These are phyloP conservation scores for Electrona antarctica DNA, from an alignment of 2,113 vertebrate genomes.

Conservation along the genomic window DNA sequence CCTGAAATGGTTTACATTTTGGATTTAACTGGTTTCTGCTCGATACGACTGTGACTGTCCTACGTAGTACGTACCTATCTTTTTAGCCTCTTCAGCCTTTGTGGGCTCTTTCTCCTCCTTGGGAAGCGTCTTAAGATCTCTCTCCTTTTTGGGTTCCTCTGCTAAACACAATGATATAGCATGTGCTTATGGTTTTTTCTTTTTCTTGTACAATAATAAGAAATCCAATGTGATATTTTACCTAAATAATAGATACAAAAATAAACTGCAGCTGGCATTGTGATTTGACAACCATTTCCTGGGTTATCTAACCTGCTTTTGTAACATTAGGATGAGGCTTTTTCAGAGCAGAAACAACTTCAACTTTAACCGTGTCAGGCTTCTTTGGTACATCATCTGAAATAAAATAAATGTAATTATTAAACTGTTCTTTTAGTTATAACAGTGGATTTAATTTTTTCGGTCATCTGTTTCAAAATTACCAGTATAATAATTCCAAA, in stretches of 20 bases:
- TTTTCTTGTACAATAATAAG: too few species aligned
- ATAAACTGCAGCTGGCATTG: not conserved
- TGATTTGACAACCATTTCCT: not conserved
- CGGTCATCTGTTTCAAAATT: too few species aligned
- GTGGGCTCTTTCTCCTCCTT: too few species aligned
- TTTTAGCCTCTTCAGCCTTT: too few species aligned
- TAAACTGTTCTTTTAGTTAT: not conserved
- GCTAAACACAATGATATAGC: too few species aligned
- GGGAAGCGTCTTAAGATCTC: not conserved
- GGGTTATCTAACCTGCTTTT: conserved; percentile 52
- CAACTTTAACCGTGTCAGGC: conserved; percentile 21
- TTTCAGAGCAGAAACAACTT: conserved; percentile 36
- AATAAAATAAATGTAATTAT: conserved; percentile 6
- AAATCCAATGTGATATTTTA: too few species aligned
- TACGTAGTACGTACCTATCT: too few species aligned
- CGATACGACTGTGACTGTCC: too few species aligned
- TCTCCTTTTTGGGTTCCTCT: not conserved
- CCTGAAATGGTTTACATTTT: not conserved
- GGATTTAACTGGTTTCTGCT: not conserved
- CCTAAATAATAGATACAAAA: too few species aligned
- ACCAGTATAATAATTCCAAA: too few species aligned
- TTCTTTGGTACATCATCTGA: conserved; percentile 37
- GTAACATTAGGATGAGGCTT: conserved; percentile 65
- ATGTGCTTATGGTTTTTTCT: too few species aligned
- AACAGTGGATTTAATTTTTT: too few species aligned